Base-by-base conservation (phyloP, 1,140 invertebrate genomes). In the Drosophila prosaltans region DNA sequence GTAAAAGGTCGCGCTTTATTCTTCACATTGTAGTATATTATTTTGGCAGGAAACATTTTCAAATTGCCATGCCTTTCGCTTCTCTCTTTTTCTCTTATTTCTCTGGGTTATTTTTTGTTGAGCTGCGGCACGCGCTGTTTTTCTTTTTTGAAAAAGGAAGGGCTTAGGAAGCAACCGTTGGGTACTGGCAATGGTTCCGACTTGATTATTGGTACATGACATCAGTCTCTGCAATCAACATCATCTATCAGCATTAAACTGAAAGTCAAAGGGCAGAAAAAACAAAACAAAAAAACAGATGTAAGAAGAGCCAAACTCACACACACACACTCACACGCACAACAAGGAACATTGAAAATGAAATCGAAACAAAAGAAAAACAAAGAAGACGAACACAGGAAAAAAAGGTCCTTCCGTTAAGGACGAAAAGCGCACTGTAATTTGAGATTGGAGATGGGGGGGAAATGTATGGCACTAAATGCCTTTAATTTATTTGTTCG, bases 211-310 rank as follows among this genome's bases (percentile, higher is more conserved):
- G 83, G 84, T 86, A 80, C 78, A 81, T 84, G 78, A 78, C 81
- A 85, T 85, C 81, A 77, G 77, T 84, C 83, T 82, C 45, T 80
- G 65, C 83, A 86, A 86, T 86, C 83, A 86, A 72, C 83, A 86
- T 86, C 83, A 86, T 86, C 83, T 89, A 86, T 86, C 83, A 86
- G 83, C 77, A 86, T 86, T 86, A 86, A 83, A 89, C 76, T 74
- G 48, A 74, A 78, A 86, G 83, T 65, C 67, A 73, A 55, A 39
- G 72, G 58, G 48, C 54, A 59, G 63, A 40, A 55, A 65, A 65
- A 48, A 48, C 51, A 26, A 32, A 61, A 67, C 45, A 32, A 75
- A 70, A 69, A 45, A 74, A 65, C 66, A 65, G 57, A 74, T 72
- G 70, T 16, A 69, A 61, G n/a, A 79, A 63, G 73, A 54, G 60